These are phyloP conservation scores for Halichoeres trimaculatus DNA, from an alignment of 2,113 vertebrate species.

Conservation along the genomic window DNA sequence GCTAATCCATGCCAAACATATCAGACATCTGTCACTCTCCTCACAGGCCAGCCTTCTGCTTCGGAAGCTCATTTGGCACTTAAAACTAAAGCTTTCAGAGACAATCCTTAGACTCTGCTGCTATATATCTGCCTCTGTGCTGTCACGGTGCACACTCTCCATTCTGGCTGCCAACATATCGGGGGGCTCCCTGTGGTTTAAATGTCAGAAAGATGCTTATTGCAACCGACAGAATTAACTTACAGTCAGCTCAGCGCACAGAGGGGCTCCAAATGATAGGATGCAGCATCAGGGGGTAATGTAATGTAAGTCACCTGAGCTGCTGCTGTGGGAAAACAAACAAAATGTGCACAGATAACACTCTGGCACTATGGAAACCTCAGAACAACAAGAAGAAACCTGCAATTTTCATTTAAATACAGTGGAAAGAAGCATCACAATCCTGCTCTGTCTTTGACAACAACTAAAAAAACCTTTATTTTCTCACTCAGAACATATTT, in stretches of 20 bases:
- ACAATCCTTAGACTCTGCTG: slow-evolving; percentile 71
- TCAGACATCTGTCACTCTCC: slow-evolving; percentile 81
- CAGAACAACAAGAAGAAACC: slow-evolving; percentile 23
- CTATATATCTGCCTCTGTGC: slow-evolving; percentile 40
- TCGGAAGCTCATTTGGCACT: slow-evolving; percentile 66
- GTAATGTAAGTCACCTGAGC: slow-evolving; percentile 70
- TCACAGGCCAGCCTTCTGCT: slow-evolving; percentile 61
- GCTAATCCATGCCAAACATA: slow-evolving; percentile 78
- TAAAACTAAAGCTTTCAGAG: slow-evolving; percentile 60
- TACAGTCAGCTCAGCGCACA: slow-evolving; percentile 62
- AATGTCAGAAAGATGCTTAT: slow-evolving; percentile 76
- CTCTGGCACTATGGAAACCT: slow-evolving; percentile 38
- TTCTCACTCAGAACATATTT: slow-evolving; percentile 22
- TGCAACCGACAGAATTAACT: slow-evolving; percentile 75
- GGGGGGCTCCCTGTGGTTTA: slow-evolving; percentile 66
- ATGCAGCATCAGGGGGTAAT: slow-evolving; percentile 64
- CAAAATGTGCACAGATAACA: slow-evolving; percentile 47
- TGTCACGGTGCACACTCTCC: slow-evolving; percentile 48
- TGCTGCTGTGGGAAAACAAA: slow-evolving; percentile 52
- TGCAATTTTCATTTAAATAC: slow-evolving; percentile 9
- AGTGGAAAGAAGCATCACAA: slow-evolving; percentile 11
- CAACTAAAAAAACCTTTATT: slow-evolving; percentile 7
- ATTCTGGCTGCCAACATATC: slow-evolving; percentile 50
- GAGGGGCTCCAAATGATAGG: slow-evolving; percentile 60
- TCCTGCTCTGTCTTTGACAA: slow-evolving; percentile 13